Evolutionary conservation across 1,140 invertebrate genomes (phyloP).

Genomic region (Aphidius ervi): DNA sequence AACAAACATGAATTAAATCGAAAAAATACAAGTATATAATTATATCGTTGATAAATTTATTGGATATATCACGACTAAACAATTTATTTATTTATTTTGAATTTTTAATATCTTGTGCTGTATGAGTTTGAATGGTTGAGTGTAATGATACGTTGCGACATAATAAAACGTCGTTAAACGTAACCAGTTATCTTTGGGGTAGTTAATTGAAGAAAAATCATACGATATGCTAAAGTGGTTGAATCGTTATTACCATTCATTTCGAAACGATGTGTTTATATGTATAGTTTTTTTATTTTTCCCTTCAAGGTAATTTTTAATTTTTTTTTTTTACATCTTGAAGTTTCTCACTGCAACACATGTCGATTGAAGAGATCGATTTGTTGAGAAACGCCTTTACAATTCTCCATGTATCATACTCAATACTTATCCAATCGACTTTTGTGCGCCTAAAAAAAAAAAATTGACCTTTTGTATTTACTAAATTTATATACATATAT

Average conservation of each 20-base stretch:
- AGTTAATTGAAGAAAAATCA: constrained; percentile 7
- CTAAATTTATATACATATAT: no score
- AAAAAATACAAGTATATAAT: no score
- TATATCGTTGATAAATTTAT: no score
- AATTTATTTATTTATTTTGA: no score
- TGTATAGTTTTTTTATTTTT: no score
- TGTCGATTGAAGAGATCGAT: constrained; percentile 18
- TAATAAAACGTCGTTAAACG: constrained; percentile 1
- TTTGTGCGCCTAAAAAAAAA: background rate
- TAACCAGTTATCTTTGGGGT: constrained; percentile 16
- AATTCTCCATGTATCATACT: constrained; percentile 11
- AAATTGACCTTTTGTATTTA: background rate
- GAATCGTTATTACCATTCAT: constrained; percentile 5
- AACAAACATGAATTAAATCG: no score
- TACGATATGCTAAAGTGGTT: constrained; percentile 1
- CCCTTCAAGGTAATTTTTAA: background rate
- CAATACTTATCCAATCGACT: constrained; percentile 18
- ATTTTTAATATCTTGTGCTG: no score
- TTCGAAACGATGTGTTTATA: background rate
- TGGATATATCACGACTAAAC: no score
- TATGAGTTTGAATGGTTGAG: background rate
- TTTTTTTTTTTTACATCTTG: background rate
- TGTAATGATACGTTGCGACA: constrained; percentile 2
- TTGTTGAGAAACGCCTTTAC: constrained; percentile 15
- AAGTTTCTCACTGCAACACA: background rate